Evolutionary conservation across 2,888 invertebrate genomes (phyloP).

Genomic region (Gastracanthus pulcherrimus): DNA sequence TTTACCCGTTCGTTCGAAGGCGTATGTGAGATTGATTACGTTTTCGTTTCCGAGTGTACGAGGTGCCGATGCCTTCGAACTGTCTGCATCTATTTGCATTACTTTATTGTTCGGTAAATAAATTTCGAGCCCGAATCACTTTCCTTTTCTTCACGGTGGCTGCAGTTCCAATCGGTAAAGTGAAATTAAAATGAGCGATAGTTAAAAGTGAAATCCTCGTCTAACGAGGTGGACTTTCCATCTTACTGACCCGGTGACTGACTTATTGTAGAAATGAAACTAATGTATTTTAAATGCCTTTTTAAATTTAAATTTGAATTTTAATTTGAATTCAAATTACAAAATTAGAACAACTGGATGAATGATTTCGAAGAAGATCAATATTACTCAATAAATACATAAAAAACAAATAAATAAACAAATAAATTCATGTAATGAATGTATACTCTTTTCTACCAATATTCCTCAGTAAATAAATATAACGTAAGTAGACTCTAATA

Average conservation of each 20-base stretch:
- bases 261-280: conserved; percentile 18
- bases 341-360: too few species aligned
- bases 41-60: neutral
- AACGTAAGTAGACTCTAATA: too few species aligned
- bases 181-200: conserved; percentile 29
- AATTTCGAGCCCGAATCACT: neutral
- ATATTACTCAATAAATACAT: too few species aligned
- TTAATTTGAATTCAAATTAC: too few species aligned
- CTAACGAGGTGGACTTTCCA: conserved; percentile 32
- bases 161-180: neutral
- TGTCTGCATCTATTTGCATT: neutral
- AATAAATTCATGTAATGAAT: too few species aligned
- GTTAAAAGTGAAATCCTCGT: conserved; percentile 38
- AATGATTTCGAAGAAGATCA: too few species aligned
- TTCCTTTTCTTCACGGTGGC: neutral
- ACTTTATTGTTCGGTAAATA: neutral
- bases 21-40: neutral
- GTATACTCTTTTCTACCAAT: too few species aligned
- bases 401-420: too few species aligned
- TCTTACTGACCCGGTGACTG: conserved; percentile 37
- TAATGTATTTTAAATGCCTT: too few species aligned
- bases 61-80: neutral
- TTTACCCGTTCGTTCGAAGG: neutral
- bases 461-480: too few species aligned
- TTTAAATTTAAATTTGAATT: too few species aligned